Evolutionary conservation across 23 tunicate species (phyloP), one percentile per base, ranked within the genome.

Genomic region (Ascidia mentula): DNA sequence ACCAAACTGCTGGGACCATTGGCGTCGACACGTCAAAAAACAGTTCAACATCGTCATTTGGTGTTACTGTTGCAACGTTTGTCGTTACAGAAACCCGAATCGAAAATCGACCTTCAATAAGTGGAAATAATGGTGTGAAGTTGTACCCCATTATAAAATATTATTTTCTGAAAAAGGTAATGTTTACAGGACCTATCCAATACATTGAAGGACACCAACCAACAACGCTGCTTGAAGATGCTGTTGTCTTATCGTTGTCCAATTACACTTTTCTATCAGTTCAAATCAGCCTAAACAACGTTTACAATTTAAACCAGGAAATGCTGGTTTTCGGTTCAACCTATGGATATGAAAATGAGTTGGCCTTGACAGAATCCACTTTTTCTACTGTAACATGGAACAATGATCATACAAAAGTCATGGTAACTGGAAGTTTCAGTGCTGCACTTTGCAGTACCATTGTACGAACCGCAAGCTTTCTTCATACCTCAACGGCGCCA

Each of bases 401-500:
- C 37, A 37, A 0, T 8, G 8, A 40, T 18, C 17, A 40, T 38
- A 81, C 77, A 12, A 15, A n/a, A 74, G 39, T 82, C n/a, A 60
- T 35, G 3, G 15, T 82, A 15, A 36, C 80, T 6, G 87, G 87
- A 0, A 69, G 59, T 36, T 65, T 32, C 13, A 74, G 18, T 26
- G 74, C 46, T 6, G 36, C 18, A 31, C 17, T 35, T 32, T 82
- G 75, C 74, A 46, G 12, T 22, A 34, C 31, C 36, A 37, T 40
- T 6, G 5, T 82, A 46, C 71, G 73, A 40, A 74, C 74, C 0
- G 40, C 74, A 5, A 53, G 40, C 33, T 82, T 73, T 73, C 31
- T 8, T 6, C 87, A 82, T 38, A 28, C 31, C n/a, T 82, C 87
- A 18, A 36, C 75, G 6, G 59, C 59, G 18, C 87, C 87, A 46